Conservation (phyloP, 2,888 invertebrate species). For the Carterocephalus palaemon region DNA sequence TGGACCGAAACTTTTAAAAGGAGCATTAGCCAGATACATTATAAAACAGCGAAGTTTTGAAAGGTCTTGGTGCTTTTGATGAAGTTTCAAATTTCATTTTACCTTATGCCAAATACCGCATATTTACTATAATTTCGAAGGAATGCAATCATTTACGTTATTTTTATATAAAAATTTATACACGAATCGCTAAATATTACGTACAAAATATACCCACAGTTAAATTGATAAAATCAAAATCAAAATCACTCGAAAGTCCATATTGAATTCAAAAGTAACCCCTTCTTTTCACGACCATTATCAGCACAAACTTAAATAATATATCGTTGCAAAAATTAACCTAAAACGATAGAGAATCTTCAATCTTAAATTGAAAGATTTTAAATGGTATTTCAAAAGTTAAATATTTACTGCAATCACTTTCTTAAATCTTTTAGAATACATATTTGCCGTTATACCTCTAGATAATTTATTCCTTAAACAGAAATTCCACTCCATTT, state of each 20-base stretch:
- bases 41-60: slow-evolving; percentile 29
- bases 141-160: too few relatives aligned
- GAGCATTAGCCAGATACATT: slow-evolving; percentile 25
- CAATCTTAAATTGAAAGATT: too few relatives aligned
- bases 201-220: too few relatives aligned
- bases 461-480: slow-evolving; percentile 65
- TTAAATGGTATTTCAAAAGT: slow-evolving; percentile 1
- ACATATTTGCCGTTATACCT: slow-evolving; percentile 61
- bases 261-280: background rate
- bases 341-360: too few relatives aligned
- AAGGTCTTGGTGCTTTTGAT: slow-evolving; percentile 5
- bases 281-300: background rate
- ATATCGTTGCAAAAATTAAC: too few relatives aligned
- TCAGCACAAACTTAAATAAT: background rate
- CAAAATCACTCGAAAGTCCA: too few relatives aligned
- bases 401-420: slow-evolving; percentile 35
- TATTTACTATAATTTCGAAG: too few relatives aligned
- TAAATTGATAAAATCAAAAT: too few relatives aligned
- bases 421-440: slow-evolving; percentile 38
- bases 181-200: too few relatives aligned
- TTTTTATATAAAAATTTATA: too few relatives aligned
- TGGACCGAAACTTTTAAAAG: slow-evolving; percentile 16
- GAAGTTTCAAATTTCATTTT: slow-evolving; percentile 5
- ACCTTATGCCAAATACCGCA: too few relatives aligned
- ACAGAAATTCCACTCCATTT: slow-evolving; percentile 73